Evolutionary conservation across 2,113 vertebrate genomes (phyloP), one percentile per base, ranked within the genome.

Genomic region (Albula goreensis): DNA sequence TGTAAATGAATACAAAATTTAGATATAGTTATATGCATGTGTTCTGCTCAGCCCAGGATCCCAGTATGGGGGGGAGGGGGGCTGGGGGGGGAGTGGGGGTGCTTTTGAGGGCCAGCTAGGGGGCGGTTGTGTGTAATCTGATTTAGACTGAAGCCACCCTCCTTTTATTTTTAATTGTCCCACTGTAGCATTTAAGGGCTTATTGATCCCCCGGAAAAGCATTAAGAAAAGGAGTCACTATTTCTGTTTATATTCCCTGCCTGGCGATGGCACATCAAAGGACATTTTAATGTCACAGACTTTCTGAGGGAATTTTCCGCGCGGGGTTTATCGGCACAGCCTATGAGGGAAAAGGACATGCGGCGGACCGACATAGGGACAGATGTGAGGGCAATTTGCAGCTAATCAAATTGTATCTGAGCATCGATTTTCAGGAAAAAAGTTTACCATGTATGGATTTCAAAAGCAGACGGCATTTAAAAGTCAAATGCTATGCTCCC

Each of bases 251-350:
- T 97, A 97, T 97, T 97, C 96, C 96, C 96, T 97, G 97, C 97
- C 97, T 97, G 97, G 96, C 93, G 95, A 98, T 97, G 97, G 96
- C 96, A 97, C 97, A 98, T 98, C 97, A 99, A 99, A 99, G 97
- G 97, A 98, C 97, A 99, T 98, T 97, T 99, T 98, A 99, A 99
- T 99, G 98, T 99, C 97, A 99, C 94, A 90, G 96, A 96, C 97
- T 98, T 99, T 99, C 98, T 97, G 93, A 86, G 97, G 98, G 97
- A 99, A 97, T 98, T 98, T 99, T 96, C 96, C 97, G 96, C 93
- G 95, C 91, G 96, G 96, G 94, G 97, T 96, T 96, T 94, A 95
- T 92, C 95, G 89, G 91, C 93, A 92, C 94, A 97, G 96, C 98
- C 98, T 98, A 98, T 99, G 96, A 97, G 94, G 90, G 96, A 95